These are phyloP conservation scores for Sarotherodon lohbergeri DNA, from an alignment of 2,113 vertebrate species.

Conservation along the genomic window DNA sequence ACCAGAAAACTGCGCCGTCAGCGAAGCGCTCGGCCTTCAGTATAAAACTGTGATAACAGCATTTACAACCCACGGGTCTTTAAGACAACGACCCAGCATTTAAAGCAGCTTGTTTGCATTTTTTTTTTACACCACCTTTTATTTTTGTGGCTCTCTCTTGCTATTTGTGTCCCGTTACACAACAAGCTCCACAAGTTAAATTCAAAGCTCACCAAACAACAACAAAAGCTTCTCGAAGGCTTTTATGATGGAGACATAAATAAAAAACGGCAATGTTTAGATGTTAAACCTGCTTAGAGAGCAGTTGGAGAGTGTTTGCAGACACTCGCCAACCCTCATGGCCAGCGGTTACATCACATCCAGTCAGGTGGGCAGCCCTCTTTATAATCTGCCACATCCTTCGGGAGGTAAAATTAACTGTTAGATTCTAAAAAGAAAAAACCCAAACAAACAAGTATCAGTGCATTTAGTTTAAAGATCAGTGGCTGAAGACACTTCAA, in stretches of 20 bases:
- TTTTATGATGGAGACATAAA: background rate
- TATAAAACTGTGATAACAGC: background rate
- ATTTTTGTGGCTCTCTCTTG: fast-evolving
- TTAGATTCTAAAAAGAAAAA: no score
- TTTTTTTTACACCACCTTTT: background rate
- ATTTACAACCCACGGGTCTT: background rate
- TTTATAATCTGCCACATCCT: fast-evolving
- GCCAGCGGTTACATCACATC: background rate
- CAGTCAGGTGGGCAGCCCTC: background rate
- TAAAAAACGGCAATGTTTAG: background rate
- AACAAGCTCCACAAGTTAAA: fast-evolving
- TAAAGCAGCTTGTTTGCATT: background rate
- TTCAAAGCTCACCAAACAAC: background rate
- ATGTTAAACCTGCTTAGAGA: background rate
- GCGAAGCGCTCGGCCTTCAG: background rate
- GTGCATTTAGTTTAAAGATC: fast-evolving
- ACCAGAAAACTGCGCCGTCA: fast-evolving
- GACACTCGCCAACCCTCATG: background rate
- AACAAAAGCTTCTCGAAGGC: background rate
- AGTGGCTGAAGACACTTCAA: background rate
- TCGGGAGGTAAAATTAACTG: background rate
- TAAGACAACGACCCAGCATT: background rate
- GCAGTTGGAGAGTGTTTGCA: background rate
- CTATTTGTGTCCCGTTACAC: background rate
- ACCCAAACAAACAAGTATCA: background rate